Evolutionary conservation across 37 sponge, comb jelly and placozoan genomes (phyloP).

Genomic region (Eunapius fragilis): DNA sequence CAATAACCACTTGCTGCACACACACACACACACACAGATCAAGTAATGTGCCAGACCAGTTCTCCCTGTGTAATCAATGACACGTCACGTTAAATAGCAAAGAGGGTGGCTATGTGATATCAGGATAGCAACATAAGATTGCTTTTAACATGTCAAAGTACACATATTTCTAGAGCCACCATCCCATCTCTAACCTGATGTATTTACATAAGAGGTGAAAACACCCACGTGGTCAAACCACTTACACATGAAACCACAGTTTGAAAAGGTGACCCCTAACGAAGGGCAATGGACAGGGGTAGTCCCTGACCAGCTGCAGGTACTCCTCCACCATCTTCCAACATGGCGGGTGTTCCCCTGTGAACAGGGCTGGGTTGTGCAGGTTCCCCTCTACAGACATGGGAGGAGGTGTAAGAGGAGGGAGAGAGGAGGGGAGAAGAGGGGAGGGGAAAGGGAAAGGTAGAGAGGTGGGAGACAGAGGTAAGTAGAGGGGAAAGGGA

Average conservation of each 20-base stretch:
- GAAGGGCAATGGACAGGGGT: slow-evolving; percentile 71
- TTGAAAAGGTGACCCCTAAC: slow-evolving; percentile 95
- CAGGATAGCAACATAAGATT: no score
- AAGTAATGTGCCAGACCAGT: no score
- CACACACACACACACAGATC: no score
- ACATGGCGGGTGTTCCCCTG: slow-evolving; percentile 80
- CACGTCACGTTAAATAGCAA: no score
- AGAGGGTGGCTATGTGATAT: no score
- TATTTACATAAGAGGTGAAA: no score
- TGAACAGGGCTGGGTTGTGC: slow-evolving; percentile 93
- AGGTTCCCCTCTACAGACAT: slow-evolving; percentile 77
- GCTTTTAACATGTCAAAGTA: no score
- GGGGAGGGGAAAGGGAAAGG: neutral
- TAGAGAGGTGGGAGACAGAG: neutral
- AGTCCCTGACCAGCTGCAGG: slow-evolving; percentile 70
- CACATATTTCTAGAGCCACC: no score
- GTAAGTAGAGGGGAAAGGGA: neutral
- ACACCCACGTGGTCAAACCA: neutral
- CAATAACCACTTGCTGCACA: no score
- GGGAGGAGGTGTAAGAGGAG: neutral
- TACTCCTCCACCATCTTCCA: slow-evolving; percentile 90
- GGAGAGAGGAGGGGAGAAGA: neutral
- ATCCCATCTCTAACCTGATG: no score
- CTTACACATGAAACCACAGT: slow-evolving; percentile 89
- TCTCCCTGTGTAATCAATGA: no score